Evolutionary conservation across 92 coral and sea anemone species (phyloP).

Genomic region (Palythoa caribaeorum): DNA sequence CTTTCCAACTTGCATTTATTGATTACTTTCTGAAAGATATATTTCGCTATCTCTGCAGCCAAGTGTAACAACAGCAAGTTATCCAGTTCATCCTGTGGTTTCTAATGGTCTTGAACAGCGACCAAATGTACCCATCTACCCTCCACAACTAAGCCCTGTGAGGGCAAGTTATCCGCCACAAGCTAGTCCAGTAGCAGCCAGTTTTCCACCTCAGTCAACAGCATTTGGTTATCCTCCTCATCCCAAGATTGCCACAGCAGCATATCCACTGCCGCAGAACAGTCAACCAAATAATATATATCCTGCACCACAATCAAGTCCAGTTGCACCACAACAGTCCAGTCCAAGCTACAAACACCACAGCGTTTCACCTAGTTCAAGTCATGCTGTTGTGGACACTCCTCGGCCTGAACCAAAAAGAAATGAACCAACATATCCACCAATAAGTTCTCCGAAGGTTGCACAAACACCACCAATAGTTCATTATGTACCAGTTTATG

Average conservation of each 20-base stretch:
- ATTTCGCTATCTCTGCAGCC: not conserved
- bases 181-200: slow-evolving; percentile 43
- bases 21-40: not conserved
- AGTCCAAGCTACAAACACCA: slow-evolving; percentile 17
- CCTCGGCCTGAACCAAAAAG: slow-evolving; percentile 23
- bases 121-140: not conserved
- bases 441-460: slow-evolving; percentile 26
- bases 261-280: slow-evolving; percentile 14
- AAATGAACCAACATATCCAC: slow-evolving; percentile 5
- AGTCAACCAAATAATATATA: slow-evolving; percentile 1
- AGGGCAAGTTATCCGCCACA: slow-evolving; percentile 31
- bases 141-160: slow-evolving; percentile 36
- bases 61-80: slow-evolving; percentile 3
- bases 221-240: slow-evolving; percentile 45
- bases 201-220: slow-evolving; percentile 36
- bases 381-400: not conserved
- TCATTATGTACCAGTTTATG: slow-evolving; percentile 84
- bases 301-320: slow-evolving; percentile 4
- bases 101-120: slow-evolving; percentile 15
- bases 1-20: not conserved
- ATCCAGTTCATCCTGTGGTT: not conserved
- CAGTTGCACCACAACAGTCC: not conserved
- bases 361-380: not conserved
- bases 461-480: slow-evolving; percentile 58
- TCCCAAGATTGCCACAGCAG: slow-evolving; percentile 5